Evolutionary conservation across 2,888 invertebrate species (phyloP).

Genomic region (Polymixis lichenea): DNA sequence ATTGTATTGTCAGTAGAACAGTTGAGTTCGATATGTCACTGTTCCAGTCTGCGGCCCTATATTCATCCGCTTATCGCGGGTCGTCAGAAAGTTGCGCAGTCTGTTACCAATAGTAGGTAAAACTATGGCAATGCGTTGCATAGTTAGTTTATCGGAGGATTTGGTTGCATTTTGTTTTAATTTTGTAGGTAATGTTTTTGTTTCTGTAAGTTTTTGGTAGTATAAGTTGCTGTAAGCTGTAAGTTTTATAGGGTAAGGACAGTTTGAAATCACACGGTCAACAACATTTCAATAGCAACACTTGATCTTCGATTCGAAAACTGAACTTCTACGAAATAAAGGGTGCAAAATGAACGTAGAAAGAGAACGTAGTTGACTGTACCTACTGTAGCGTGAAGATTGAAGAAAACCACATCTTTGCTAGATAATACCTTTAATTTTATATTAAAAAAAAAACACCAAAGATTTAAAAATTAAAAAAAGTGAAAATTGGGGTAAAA

Average conservation of each 20-base stretch:
- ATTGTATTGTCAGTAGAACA: slow-evolving; percentile 33
- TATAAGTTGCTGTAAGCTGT: too few species aligned
- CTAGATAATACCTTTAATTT: too few species aligned
- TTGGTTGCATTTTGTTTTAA: slow-evolving; percentile 12
- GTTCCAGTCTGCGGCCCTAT: slow-evolving; percentile 51
- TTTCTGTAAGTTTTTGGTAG: slow-evolving; percentile 13
- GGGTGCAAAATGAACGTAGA: background rate
- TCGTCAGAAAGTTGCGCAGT: slow-evolving; percentile 7
- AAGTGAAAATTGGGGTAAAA: too few species aligned
- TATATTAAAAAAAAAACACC: too few species aligned
- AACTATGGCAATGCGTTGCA: slow-evolving; percentile 18
- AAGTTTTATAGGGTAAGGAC: too few species aligned
- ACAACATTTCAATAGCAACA: background rate
- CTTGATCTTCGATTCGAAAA: background rate
- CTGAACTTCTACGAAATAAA: background rate
- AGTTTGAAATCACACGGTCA: background rate
- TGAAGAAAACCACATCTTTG: too few species aligned
- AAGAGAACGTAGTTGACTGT: too few species aligned
- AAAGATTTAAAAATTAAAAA: too few species aligned
- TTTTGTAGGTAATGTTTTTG: slow-evolving; percentile 27
- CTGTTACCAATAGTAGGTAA: slow-evolving; percentile 18
- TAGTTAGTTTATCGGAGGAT: slow-evolving; percentile 3
- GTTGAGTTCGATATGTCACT: slow-evolving; percentile 39
- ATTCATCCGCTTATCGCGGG: slow-evolving; percentile 61
- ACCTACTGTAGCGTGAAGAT: too few species aligned